A percentile compares a stretch with the other conserved stretches of the same genome.
Evolutionary conservation across 2,113 vertebrate species (phyloP).

Genomic region (Ia io): DNA sequence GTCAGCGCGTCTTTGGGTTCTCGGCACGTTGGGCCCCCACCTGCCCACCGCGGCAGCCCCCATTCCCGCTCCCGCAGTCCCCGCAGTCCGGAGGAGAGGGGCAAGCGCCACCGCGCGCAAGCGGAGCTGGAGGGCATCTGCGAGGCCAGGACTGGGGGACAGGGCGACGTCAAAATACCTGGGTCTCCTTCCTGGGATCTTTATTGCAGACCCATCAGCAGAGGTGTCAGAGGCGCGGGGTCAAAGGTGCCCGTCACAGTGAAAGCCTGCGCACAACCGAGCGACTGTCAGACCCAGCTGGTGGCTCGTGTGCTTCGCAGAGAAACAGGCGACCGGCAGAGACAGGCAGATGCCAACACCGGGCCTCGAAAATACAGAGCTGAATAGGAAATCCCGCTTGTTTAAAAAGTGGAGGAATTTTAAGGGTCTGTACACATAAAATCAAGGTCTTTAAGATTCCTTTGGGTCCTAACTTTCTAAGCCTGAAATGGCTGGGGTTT

Average conservation of each 20-base stretch:
- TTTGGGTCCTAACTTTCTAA: background rate
- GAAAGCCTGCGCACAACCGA: background rate
- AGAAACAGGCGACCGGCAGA: background rate
- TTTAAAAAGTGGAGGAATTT: background rate
- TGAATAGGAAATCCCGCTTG: background rate
- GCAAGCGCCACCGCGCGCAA: no score
- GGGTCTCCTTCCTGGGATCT: background rate
- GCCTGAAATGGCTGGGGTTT: background rate
- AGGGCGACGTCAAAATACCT: background rate
- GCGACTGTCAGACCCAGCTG: background rate
- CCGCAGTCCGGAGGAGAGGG: no score
- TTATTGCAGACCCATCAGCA: background rate
- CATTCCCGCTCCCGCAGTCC: no score
- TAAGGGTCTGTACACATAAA: background rate
- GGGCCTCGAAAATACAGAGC: background rate
- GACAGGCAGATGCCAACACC: background rate
- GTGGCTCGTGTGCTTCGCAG: no score
- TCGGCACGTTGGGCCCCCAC: no score
- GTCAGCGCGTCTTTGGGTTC: no score
- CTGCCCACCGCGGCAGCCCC: no score
- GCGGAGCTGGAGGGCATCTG: background rate
- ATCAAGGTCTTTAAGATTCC: background rate
- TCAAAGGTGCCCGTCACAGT: background rate
- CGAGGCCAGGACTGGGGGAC: no score
- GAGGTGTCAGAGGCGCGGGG: background rate